These are phyloP conservation scores for Drosophila cracens DNA, from an alignment of 2,888 invertebrate species.

Conservation along the genomic window DNA sequence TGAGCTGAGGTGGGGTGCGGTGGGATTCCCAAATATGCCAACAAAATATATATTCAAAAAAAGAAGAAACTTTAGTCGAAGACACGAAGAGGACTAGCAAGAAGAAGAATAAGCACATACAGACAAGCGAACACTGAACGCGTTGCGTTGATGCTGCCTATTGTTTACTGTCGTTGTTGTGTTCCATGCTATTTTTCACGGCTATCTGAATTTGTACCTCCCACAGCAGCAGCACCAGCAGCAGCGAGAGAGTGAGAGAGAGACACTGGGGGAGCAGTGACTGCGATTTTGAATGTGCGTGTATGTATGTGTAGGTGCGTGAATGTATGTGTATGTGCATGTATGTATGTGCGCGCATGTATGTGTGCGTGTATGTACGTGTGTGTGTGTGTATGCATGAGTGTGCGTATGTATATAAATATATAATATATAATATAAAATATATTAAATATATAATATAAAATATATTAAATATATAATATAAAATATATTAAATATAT, in stretches of 20 bases:
- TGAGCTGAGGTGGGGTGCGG: not conserved
- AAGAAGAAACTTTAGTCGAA: constrained; percentile 7
- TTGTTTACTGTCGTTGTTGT: constrained; percentile 77
- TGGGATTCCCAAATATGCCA: constrained; percentile 33
- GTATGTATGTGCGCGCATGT: not conserved
- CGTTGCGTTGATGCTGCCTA: constrained; percentile 57
- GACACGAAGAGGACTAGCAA: constrained; percentile 21
- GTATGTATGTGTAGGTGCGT: constrained; percentile 4
- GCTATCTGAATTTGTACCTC: constrained; percentile 74
- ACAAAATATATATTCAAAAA: constrained; percentile 21
- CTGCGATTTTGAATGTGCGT: constrained; percentile 33
- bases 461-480: no score
- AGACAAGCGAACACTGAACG: constrained; percentile 37
- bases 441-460: no score
- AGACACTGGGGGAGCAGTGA: constrained; percentile 63
- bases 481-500: no score
- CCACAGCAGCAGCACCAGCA: constrained; percentile 65
- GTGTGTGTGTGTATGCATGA: constrained; percentile 8
- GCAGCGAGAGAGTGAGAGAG: constrained; percentile 37
- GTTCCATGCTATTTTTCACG: constrained; percentile 65
- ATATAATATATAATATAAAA: no score
- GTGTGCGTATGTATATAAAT: no score
- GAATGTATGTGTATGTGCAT: not conserved
- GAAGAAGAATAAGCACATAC: constrained; percentile 10
- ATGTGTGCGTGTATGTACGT: not conserved